Evolutionary conservation across 2,888 invertebrate species (phyloP), one percentile per base, ranked within the genome.

Genomic region (Mycalesis mineus): DNA sequence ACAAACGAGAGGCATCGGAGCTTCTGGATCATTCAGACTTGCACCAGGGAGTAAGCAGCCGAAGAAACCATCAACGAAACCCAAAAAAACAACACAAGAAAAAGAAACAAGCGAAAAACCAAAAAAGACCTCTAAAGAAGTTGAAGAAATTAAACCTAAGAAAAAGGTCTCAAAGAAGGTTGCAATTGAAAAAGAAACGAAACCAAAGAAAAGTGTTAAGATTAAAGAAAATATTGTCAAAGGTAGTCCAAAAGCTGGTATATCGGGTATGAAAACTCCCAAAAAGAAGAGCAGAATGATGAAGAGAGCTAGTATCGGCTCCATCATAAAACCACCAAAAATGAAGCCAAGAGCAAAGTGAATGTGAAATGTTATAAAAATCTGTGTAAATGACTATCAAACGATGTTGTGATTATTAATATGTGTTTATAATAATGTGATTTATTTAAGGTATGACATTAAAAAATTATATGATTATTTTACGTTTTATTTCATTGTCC

Each of bases 301-400:
- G 68, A 85, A 78, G 58, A 68, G 88, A 17, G 88, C 82, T 64
- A 88, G 87, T 15, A 77, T 84, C 0, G 86, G 86, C 0, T 79
- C 83, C 0, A 84, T 88, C 0, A 83, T 84, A 33, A 88, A 86
- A 69, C 73, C 80, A 9, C 88, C 88, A 0, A 86, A 82, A 74
- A 88, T 88, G 88, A 86, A 80, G 17, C 88, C 88, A 0, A 80
- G 73, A 49, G 63, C 67, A 1, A 63, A 57, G 31, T 7, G 63
- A 64, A 11, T 8, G 36, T 13, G 13, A 14, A 36, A 15, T 47
- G 8, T n/a, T n/a, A n/a, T n/a, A n/a, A n/a, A n/a, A n/a, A n/a
- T n/a, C n/a, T n/a, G n/a, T n/a, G n/a, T n/a, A n/a, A n/a, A n/a
- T n/a, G n/a, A n/a, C n/a, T n/a, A n/a, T n/a, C n/a, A n/a, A n/a